A percentile compares a stretch with the other conserved stretches of the same genome.
These are phyloP conservation scores for Asobara japonica DNA, from an alignment of 1,140 invertebrate species.

Conservation along the genomic window DNA sequence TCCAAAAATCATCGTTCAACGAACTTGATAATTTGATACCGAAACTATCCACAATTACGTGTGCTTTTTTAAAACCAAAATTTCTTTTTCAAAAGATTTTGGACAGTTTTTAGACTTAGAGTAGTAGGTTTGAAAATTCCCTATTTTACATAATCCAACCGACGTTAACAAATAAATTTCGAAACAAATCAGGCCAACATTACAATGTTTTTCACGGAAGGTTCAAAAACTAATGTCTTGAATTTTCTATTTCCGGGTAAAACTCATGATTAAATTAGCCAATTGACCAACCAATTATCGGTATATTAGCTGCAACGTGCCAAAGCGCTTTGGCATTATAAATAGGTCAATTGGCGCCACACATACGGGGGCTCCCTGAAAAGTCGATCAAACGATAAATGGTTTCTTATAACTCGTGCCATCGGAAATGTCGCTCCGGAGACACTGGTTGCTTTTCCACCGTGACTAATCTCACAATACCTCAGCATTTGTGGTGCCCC, in stretches of 20 bases:
- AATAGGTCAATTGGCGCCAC: neutral
- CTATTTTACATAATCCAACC: too few species aligned
- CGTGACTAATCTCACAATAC: constrained; percentile 57
- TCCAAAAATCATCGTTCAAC: too few species aligned
- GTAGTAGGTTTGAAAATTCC: too few species aligned
- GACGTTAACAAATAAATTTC: too few species aligned
- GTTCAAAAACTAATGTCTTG: too few species aligned
- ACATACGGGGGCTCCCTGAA: neutral
- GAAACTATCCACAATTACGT: too few species aligned
- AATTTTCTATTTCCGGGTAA: neutral
- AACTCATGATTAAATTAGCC: neutral
- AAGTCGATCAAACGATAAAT: neutral
- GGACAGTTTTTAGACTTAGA: too few species aligned
- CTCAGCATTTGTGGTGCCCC: constrained; percentile 7
- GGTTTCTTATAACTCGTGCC: neutral
- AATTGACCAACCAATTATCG: neutral
- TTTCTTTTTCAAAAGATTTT: too few species aligned
- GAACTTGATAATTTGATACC: too few species aligned
- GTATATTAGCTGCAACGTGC: neutral
- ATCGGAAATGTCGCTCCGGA: neutral
- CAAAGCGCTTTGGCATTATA: neutral
- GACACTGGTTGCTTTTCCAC: constrained; percentile 12
- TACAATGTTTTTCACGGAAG: too few species aligned
- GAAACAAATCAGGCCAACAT: too few species aligned
- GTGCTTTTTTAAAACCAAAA: too few species aligned